Percentiles rank a stretch among this genome's conserved stretches.
Evolutionary conservation across 2,113 vertebrate species (phyloP).

Genomic region (Aspidoscelis tigris): DNA sequence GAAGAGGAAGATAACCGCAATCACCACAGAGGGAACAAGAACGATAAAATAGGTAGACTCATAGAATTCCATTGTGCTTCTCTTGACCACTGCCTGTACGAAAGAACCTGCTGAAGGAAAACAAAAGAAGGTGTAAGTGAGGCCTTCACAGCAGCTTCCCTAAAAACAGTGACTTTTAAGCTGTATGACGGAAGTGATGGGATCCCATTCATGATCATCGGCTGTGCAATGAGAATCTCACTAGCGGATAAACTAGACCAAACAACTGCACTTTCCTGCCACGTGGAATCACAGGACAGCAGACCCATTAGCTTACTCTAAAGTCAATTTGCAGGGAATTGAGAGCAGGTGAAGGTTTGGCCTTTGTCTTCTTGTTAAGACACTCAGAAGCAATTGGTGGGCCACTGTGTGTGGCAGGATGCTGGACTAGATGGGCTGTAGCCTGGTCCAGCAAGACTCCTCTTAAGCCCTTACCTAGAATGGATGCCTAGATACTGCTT

Average conservation of each 20-base stretch:
- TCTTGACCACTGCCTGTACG: slow-evolving; percentile 35
- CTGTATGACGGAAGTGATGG: not conserved
- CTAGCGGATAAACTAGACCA: not conserved
- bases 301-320: not conserved
- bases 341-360: no score
- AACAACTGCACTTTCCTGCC: not conserved
- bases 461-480: no score
- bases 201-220: not conserved
- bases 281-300: not conserved
- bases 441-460: no score
- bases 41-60: slow-evolving; percentile 96
- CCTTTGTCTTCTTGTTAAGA: no score
- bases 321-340: no score
- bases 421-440: no score
- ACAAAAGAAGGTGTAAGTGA: not conserved
- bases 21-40: slow-evolving; percentile 92
- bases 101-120: not conserved
- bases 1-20: slow-evolving; percentile 95
- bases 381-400: no score
- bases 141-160: not conserved
- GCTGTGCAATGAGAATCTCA: not conserved
- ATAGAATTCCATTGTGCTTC: slow-evolving; percentile 93
- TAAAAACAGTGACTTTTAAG: not conserved
- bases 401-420: no score
- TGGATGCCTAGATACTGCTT: no score